These are phyloP conservation scores for Lithophane socia DNA, from an alignment of 2,888 invertebrate genomes.

Conservation along the genomic window DNA sequence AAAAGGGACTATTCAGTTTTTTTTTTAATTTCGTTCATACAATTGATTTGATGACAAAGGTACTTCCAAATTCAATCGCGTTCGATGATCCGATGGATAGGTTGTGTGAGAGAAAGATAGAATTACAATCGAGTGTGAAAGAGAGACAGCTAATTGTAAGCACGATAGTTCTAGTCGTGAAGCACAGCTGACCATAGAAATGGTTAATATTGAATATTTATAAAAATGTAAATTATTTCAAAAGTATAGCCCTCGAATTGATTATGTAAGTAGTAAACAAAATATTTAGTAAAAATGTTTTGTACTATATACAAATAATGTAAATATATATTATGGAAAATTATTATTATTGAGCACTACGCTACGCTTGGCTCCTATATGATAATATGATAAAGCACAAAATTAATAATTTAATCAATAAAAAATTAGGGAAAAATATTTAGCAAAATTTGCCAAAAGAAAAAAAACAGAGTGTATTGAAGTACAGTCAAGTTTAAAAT, in stretches of 20 bases:
- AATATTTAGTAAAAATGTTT: constrained; percentile 84
- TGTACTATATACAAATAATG: constrained; percentile 80
- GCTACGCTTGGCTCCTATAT: constrained; percentile 80
- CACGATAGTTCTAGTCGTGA: constrained; percentile 77
- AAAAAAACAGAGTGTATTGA: constrained; percentile 56
- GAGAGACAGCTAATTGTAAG: constrained; percentile 68
- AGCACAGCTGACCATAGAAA: constrained; percentile 70
- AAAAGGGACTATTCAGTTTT: constrained; percentile 19
- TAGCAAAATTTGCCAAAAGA: constrained; percentile 71
- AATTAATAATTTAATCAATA: constrained; percentile 59
- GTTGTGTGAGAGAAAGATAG: constrained; percentile 40
- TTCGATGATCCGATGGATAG: constrained; percentile 45
- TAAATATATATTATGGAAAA: constrained; percentile 72
- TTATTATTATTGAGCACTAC: constrained; percentile 71
- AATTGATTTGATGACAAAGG: constrained; percentile 16
- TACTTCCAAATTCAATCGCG: constrained; percentile 19
- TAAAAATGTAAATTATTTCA: constrained; percentile 66
- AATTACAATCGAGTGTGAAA: constrained; percentile 58
- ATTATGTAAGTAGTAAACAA: constrained; percentile 81
- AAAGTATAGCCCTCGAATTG: constrained; percentile 72
- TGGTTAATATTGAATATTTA: constrained; percentile 70
- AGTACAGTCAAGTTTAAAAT: constrained; percentile 67
- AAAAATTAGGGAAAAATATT: constrained; percentile 67
- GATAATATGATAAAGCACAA: constrained; percentile 70
- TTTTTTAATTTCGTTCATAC: constrained; percentile 23